Base-by-base conservation (phyloP, 2,797 vertebrate genomes). In the Falco novaeseelandiae region DNA sequence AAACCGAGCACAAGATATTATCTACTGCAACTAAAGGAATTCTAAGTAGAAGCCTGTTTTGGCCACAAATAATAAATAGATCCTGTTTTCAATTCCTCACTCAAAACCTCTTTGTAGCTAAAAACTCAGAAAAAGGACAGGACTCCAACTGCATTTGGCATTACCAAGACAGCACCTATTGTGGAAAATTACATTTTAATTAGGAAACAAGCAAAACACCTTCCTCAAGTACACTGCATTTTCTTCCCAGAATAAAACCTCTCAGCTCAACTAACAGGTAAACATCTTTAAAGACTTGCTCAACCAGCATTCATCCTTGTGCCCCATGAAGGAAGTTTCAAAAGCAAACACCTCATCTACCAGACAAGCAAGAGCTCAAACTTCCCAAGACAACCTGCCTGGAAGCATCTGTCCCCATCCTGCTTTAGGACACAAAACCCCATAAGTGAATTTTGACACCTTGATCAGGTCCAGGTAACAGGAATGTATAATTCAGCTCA, bases 321-420 rank as follows among this genome's bases (percentile, higher is more conserved):
- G 65, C 40, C 38, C 23, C 54, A 16, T 1, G 2, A 62, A 82
- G 84, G 61, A 63, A 87, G 10, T 51, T 57, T 44, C 84, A 62
- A 79, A 71, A 82, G n/a, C 51, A 70, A 70, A 66, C 1, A 0
- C 17, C 54, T 63, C 16, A 0, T 22, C 52, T 12, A 15, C 14
- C 34, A 49, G 46, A 4, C 6, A 26, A 9, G 16, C 25, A 51
- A 36, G 63, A 72, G 42, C 62, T 84, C 36, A 10, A 23, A 0
- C 25, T 20, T 32, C 36, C 54, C 71, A 69, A 40, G 12, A 58
- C 55, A 72, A 10, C 0, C 49, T 1, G 0, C 10, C 2, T 29
- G 51, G 32, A 58, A 66, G n/a, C 38, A 46, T 12, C 76, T 14
- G 11, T 1, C 9, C 62, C 42, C 40, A 51, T 5, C 34, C 73